phyloP scores from a whole-genome alignment of 1,140 invertebrate genomes.

The Melitaea cinxia region DNA sequence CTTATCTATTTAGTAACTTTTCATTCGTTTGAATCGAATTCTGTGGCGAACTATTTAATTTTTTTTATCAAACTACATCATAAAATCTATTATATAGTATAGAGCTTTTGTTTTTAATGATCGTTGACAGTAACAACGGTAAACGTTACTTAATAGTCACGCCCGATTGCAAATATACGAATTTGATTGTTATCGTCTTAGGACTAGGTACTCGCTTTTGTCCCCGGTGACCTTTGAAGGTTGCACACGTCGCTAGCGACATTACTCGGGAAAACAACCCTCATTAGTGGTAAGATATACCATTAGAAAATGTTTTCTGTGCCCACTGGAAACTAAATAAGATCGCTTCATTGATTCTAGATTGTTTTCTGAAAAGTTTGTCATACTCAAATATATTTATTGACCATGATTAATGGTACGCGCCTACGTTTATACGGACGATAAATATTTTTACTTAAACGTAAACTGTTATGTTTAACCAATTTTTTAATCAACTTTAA shows the following conservation, averaged over 20 bases:
- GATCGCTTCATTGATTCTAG: slow-evolving; percentile 63
- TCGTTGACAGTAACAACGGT: slow-evolving; percentile 3
- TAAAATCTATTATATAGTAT: not conserved
- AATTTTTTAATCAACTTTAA: too few species aligned
- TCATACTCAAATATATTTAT: not conserved
- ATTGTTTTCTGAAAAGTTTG: slow-evolving; percentile 48
- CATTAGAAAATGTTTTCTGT: not conserved
- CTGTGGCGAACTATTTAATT: too few species aligned
- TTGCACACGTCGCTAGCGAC: slow-evolving; percentile 39
- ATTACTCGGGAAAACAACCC: not conserved
- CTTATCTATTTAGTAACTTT: too few species aligned
- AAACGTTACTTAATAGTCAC: slow-evolving; percentile 10
- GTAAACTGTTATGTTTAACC: slow-evolving; percentile 46
- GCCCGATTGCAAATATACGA: slow-evolving; percentile 19
- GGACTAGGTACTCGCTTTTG: slow-evolving; percentile 26
- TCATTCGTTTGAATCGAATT: too few species aligned
- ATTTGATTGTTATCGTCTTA: slow-evolving; percentile 44
- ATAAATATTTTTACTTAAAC: slow-evolving; percentile 57
- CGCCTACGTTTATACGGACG: slow-evolving; percentile 48
- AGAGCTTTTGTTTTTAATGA: not conserved
- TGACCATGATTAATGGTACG: slow-evolving; percentile 46
- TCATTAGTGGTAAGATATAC: slow-evolving; percentile 7
- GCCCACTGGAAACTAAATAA: slow-evolving; percentile 32
- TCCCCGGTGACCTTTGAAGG: slow-evolving; percentile 43
- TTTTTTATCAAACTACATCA: too few species aligned